phyloP scores from a whole-genome alignment of 2,888 invertebrate genomes.

The Stenchaetothrips biformis region DNA sequence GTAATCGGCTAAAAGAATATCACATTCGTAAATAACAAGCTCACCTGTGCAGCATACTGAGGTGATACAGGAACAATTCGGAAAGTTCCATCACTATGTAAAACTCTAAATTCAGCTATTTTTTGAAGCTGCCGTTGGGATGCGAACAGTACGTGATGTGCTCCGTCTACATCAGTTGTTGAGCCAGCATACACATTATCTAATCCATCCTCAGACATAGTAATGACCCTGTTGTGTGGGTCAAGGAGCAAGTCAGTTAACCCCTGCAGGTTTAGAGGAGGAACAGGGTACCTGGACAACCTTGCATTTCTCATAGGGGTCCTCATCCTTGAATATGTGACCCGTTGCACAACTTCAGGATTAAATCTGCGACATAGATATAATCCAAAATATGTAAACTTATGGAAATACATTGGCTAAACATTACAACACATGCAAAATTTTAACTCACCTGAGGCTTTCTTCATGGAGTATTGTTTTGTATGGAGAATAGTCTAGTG shows the following conservation, averaged over 20 bases:
- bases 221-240: neutral
- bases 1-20: neutral
- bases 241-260: neutral
- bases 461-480: neutral
- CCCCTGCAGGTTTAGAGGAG: neutral
- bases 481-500: neutral
- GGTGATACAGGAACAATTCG: neutral
- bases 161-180: neutral
- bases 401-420: neutral
- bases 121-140: neutral
- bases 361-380: no score
- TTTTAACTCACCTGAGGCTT: neutral
- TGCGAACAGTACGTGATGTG: neutral
- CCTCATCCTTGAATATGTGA: neutral
- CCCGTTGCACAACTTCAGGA: neutral
- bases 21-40: neutral
- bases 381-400: neutral
- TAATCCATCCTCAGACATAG: neutral
- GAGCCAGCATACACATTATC: neutral
- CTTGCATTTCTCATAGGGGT: neutral
- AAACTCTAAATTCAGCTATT: neutral
- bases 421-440: neutral
- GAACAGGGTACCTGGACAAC: neutral
- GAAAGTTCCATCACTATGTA: neutral
- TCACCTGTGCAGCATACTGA: neutral